Conservation (phyloP, 2,113 vertebrate species). For the Pica pica region DNA sequence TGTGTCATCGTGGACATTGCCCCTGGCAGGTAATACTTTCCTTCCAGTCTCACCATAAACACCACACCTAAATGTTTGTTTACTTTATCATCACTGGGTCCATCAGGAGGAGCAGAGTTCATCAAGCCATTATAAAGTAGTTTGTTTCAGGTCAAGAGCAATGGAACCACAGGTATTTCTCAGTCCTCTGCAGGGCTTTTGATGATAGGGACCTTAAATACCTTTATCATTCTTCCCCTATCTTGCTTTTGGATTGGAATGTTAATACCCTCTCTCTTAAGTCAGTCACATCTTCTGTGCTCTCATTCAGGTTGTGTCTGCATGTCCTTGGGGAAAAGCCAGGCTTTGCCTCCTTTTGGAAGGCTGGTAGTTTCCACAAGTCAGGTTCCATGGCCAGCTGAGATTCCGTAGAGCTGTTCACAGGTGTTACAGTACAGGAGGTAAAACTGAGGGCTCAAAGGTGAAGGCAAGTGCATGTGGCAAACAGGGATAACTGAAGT, state of each 20-base stretch:
- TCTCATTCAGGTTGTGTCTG: neutral
- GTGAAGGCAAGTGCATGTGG: neutral
- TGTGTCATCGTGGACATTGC: slow-evolving; percentile 77
- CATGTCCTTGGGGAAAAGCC: neutral
- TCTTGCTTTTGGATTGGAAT: neutral
- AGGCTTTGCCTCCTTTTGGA: neutral
- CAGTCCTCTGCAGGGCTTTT: neutral
- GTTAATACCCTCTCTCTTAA: neutral
- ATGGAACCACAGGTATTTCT: accelerated
- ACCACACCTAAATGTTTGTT: neutral
- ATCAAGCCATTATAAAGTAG: neutral
- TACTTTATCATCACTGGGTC: neutral
- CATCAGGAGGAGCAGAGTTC: neutral
- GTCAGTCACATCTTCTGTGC: neutral
- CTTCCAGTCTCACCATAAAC: neutral
- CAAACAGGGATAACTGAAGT: neutral
- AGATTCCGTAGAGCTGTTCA: neutral
- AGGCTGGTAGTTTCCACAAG: neutral
- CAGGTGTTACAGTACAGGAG: neutral
- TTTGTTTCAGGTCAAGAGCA: neutral
- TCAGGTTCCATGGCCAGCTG: neutral
- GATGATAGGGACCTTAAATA: neutral
- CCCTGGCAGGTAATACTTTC: slow-evolving; percentile 78
- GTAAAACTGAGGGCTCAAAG: neutral
- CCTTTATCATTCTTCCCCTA: neutral